Evolutionary conservation across 2,888 invertebrate species (phyloP), one percentile per base, ranked within the genome.

Genomic region (Troides oblongomaculatus): DNA sequence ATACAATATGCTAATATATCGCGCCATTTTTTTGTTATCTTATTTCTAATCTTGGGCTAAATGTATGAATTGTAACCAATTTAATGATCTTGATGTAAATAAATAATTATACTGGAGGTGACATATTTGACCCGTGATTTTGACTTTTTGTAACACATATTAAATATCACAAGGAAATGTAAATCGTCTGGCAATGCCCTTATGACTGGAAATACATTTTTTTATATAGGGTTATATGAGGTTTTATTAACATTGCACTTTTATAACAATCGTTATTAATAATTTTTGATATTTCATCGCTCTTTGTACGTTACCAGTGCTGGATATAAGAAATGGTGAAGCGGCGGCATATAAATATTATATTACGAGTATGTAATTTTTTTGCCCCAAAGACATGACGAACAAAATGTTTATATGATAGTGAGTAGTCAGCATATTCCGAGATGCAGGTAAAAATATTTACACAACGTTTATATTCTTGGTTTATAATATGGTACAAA

Each of bases 1-100:
- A 71, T 73, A 74, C 75, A 75, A 79, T 78, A 78, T 82, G 76
- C 72, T 79, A 81, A 81, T 81, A 72, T 70, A 64, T 75, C 73
- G 74, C 70, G 74, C 75, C 75, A 76, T 79, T 80, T 75, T 76
- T 62, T 30, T 66, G 76, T 77, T 75, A 75, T 76, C 77, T 72
- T 73, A 75, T 79, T 79, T 78, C 71, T 79, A 80, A 80, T 81
- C 75, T 78, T 75, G 78, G 79, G 77, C 80, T 73, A 81, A 82
- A 79, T 77, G 74, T 78, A 79, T 84, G 83, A 86, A 76, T 86
- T 85, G 84, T 76, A 79, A 77, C 75, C 76, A 66, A 76, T 77
- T 77, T 76, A 74, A 76, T 74, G 74, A 70, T 67, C 69, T 63
- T 72, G 68, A 74, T 74, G 76, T 53, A 74, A 77, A 78, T 78